These are phyloP conservation scores for Sepiola atlantica DNA, from an alignment of 2,888 invertebrate species.

Conservation along the genomic window DNA sequence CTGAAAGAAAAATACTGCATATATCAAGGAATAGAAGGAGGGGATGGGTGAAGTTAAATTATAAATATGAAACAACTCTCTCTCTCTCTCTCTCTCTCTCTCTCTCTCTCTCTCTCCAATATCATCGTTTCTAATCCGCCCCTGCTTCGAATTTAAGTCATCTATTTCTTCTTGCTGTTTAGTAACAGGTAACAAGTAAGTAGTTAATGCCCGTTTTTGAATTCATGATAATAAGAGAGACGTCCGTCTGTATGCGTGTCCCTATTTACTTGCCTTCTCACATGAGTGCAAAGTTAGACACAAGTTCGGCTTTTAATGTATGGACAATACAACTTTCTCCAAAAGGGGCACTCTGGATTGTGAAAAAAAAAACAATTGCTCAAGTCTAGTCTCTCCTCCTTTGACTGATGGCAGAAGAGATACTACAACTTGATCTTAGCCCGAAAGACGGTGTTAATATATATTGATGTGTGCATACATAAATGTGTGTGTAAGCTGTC, in stretches of 20 bases:
- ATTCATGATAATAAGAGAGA: too few relatives aligned
- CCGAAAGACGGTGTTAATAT: neutral
- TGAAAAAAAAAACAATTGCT: neutral
- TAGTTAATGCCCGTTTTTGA: too few relatives aligned
- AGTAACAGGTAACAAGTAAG: conserved; percentile 7
- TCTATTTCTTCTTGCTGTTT: neutral
- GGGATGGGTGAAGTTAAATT: neutral
- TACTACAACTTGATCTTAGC: neutral
- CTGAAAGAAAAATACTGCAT: neutral
- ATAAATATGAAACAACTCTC: neutral
- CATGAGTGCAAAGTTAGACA: neutral
- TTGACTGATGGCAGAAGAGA: too few relatives aligned
- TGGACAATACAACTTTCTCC: neutral
- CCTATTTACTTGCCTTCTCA: neutral
- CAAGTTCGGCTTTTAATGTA: too few relatives aligned
- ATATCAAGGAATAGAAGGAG: neutral
- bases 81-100: neutral
- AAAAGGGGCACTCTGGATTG: neutral
- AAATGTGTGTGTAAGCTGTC: neutral
- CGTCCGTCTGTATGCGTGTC: neutral
- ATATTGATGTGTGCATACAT: neutral
- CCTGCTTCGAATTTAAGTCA: neutral
- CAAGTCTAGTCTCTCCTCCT: neutral
- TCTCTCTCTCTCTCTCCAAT: neutral
- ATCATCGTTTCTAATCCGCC: neutral